Evolutionary conservation across 2,888 invertebrate species (phyloP).

Genomic region (Megastigmus dorsalis): DNA sequence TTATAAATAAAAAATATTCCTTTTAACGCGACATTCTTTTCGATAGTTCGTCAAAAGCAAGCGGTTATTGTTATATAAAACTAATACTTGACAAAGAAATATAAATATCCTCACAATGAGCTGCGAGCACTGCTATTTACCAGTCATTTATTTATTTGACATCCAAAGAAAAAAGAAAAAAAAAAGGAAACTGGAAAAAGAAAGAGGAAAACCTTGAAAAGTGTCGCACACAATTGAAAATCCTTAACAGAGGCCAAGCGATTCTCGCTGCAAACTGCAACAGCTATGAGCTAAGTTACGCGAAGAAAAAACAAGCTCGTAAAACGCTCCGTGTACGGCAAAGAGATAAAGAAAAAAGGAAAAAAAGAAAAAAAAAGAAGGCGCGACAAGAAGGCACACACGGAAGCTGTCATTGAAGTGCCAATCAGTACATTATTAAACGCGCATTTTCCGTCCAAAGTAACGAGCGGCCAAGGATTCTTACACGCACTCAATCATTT

Average conservation of each 20-base stretch:
- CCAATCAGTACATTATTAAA: constrained; percentile 44
- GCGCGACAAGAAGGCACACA: constrained; percentile 20
- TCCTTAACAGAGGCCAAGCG: background rate
- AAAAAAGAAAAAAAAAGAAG: constrained; percentile 4
- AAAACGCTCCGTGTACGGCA: constrained; percentile 26
- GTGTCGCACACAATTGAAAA: constrained; percentile 30
- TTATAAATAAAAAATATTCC: no score
- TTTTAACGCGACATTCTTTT: no score
- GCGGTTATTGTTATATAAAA: no score
- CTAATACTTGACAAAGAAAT: no score
- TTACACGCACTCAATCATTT: constrained; percentile 19
- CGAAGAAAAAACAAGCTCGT: constrained; percentile 33
- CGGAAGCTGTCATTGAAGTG: constrained; percentile 43
- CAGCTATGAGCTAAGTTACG: constrained; percentile 18
- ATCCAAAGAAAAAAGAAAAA: constrained; percentile 10
- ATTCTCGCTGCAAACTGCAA: background rate
- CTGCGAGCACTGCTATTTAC: no score
- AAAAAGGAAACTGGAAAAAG: no score
- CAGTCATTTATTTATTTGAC: constrained; percentile 11
- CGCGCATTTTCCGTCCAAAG: constrained; percentile 18
- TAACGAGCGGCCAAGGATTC: constrained; percentile 27
- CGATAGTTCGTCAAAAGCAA: no score
- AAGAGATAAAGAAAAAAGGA: constrained; percentile 21
- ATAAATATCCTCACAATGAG: no score
- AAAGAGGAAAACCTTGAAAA: constrained; percentile 7